phyloP scores from a whole-genome alignment of 2,797 vertebrate genomes.

The Xiphophorus birchmanni region DNA sequence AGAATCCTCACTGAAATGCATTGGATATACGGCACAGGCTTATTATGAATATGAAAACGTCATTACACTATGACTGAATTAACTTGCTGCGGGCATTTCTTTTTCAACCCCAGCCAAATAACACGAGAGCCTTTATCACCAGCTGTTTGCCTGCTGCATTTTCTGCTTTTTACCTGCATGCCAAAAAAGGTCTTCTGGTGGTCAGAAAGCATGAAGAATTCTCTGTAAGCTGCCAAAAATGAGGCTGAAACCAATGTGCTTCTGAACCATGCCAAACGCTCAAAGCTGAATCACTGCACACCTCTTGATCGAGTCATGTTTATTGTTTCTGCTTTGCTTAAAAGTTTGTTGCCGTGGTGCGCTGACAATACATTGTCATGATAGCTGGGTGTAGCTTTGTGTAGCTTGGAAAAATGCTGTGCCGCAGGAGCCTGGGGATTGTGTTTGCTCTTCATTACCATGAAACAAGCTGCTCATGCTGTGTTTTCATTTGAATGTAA shows the following conservation, averaged over 20 bases:
- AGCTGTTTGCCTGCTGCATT: slow-evolving; percentile 72
- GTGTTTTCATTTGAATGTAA: not conserved
- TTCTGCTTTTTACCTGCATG: slow-evolving; percentile 86
- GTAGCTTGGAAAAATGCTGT: slow-evolving; percentile 4
- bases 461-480: not conserved
- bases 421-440: not conserved
- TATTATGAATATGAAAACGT: slow-evolving; percentile 11
- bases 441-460: not conserved
- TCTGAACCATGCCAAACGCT: slow-evolving; percentile 64
- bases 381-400: slow-evolving; percentile 8
- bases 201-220: slow-evolving; percentile 74
- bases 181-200: slow-evolving; percentile 78
- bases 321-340: slow-evolving; percentile 74
- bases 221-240: slow-evolving; percentile 27
- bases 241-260: slow-evolving; percentile 44
- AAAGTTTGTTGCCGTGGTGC: slow-evolving; percentile 22
- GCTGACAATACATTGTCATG: slow-evolving; percentile 30
- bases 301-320: slow-evolving; percentile 84
- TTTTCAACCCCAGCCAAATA: slow-evolving; percentile 39
- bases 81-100: slow-evolving; percentile 40
- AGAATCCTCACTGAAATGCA: slow-evolving; percentile 1
- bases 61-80: slow-evolving; percentile 27
- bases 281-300: slow-evolving; percentile 83
- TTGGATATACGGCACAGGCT: not conserved
- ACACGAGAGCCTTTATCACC: slow-evolving; percentile 31